Evolutionary conservation across 1,140 invertebrate genomes (phyloP).

Genomic region (Drosophila subobscura): DNA sequence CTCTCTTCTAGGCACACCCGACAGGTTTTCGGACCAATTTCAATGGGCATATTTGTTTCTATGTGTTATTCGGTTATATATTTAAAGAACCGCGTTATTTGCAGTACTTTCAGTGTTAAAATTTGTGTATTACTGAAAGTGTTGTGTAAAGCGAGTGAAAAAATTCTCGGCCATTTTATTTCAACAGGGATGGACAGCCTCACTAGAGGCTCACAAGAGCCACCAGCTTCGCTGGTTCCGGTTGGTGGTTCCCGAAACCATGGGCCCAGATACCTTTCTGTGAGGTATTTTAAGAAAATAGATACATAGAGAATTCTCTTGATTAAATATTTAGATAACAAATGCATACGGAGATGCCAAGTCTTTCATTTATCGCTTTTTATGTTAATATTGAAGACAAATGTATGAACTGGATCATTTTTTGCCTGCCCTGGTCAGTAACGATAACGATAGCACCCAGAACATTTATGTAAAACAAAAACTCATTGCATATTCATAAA

Average conservation of each 20-base stretch:
- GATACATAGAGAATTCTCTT: no score
- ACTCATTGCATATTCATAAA: not conserved
- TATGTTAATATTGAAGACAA: not conserved
- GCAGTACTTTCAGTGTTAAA: constrained; percentile 75
- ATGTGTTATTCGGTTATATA: constrained; percentile 32
- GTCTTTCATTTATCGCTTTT: not conserved
- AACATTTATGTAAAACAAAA: not conserved
- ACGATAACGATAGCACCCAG: constrained; percentile 10
- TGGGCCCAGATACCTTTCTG: no score
- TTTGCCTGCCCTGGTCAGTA: not conserved
- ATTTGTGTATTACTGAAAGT: constrained; percentile 60
- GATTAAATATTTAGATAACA: no score
- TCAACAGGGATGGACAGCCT: constrained; percentile 34
- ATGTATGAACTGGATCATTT: constrained; percentile 1
- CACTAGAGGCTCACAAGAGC: not conserved
- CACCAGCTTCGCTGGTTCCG: constrained; percentile 16
- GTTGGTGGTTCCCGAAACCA: no score
- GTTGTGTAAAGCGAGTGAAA: constrained; percentile 76
- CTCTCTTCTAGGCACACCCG: constrained; percentile 67
- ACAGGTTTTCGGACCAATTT: constrained; percentile 67
- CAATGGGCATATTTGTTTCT: constrained; percentile 52
- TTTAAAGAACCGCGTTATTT: constrained; percentile 57
- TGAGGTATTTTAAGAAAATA: no score
- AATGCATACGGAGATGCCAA: no score
- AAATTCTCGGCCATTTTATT: constrained; percentile 62